Base-by-base conservation (phyloP, 2,113 vertebrate genomes). In the Falcunculus frontatus region DNA sequence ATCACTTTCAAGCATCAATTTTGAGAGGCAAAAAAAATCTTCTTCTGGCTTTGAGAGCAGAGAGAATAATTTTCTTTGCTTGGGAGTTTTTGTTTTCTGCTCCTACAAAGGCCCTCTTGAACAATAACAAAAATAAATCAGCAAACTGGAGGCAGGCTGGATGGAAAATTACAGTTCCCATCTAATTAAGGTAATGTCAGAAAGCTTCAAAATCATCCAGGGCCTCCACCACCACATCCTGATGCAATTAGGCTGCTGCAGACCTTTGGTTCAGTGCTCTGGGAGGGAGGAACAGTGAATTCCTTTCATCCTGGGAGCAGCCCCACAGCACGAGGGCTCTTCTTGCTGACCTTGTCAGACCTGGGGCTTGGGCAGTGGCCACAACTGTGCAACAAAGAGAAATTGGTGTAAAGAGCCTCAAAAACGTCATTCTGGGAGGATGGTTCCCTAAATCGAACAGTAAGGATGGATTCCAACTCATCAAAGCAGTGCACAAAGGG, bases 151-250 rank as follows among this genome's bases (percentile, higher is more conserved):
- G 81, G 86, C 83, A 87, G 42, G 67, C 35, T 49, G 78, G 77
- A 6, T 76, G 63, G 84, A 72, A 95, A 93, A 97, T 96, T 95
- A 83, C 85, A 47, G 91, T 35, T 62, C 78, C 94, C 84, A 50
- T 93, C 92, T 97, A 65, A 95, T 97, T 94, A 96, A 98, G 84
- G 77, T 84, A 77, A 81, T 89, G 77, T 73, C 85, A 95, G 80
- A 78, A 70, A 75, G 89, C 75, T 92, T 63, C 87, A 90, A 84
- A 95, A 74, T 87, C 68, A 70, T 53, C 10, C 76, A 83, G 37
- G 89, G 77, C 82, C 57, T 92, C 80, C 70, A 56, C 56, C 75
- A 95, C 92, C 84, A 88, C 64, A 33, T 53, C 72, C 91, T 96
- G 82, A 78, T 93, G 93, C 62, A 93, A 50, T 97, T 96, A 96